Percentiles rank a stretch among this genome's conserved stretches.
Evolutionary conservation across 2,888 invertebrate species (phyloP).

Genomic region (Cosmopolites sordidus): DNA sequence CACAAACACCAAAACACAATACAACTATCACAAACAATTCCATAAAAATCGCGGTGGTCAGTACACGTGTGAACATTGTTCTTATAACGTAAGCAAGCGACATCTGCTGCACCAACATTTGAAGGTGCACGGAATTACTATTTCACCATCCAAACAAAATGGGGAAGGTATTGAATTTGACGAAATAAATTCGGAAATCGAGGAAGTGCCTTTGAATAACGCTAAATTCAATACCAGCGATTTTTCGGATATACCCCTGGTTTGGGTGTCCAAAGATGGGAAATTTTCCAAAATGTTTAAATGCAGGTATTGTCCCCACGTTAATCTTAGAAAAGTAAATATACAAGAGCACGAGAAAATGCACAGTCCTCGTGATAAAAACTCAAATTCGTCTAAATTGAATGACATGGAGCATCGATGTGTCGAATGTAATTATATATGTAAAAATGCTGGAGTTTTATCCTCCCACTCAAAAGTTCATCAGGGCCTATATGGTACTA

Average conservation of each 20-base stretch:
- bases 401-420: conserved; percentile 62
- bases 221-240: conserved; percentile 48
- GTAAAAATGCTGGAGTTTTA: conserved; percentile 66
- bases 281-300: conserved; percentile 78
- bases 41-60: conserved; percentile 70
- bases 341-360: conserved; percentile 81
- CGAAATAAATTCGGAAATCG: conserved; percentile 40
- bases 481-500: conserved; percentile 64
- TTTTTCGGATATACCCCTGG: conserved; percentile 62
- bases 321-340: conserved; percentile 74
- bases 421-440: conserved; percentile 74
- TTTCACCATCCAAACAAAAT: conserved; percentile 43
- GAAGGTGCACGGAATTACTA: conserved; percentile 65
- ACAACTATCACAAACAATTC: conserved; percentile 81
- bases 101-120: conserved; percentile 81
- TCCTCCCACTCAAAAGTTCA: conserved; percentile 74
- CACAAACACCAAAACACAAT: conserved; percentile 81
- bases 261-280: conserved; percentile 71
- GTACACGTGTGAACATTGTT: conserved; percentile 78
- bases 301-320: conserved; percentile 80
- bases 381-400: conserved; percentile 34
- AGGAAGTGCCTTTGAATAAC: conserved; percentile 35
- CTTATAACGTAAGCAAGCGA: conserved; percentile 76
- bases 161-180: conserved; percentile 38
- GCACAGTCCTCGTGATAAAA: conserved; percentile 55